These are phyloP conservation scores for Scaptomyza pallida DNA, from an alignment of 1,140 invertebrate genomes.

Conservation along the genomic window DNA sequence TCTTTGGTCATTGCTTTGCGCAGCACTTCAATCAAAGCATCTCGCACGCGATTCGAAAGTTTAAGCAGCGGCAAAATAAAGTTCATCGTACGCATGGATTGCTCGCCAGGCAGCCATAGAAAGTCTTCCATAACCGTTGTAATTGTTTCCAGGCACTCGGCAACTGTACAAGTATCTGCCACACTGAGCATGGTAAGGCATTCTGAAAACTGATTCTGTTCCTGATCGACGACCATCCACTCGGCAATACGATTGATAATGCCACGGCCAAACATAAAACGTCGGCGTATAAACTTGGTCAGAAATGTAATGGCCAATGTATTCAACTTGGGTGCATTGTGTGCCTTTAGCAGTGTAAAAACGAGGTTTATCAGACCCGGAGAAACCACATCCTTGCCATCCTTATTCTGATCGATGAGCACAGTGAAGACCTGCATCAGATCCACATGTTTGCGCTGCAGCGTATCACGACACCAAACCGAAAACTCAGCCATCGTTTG, in stretches of 20 bases:
- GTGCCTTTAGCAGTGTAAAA: slow-evolving; percentile 70
- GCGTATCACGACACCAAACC: slow-evolving; percentile 77
- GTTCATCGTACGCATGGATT: slow-evolving; percentile 83
- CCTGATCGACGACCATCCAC: slow-evolving; percentile 81
- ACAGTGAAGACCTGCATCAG: slow-evolving; percentile 73
- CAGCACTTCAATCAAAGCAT: slow-evolving; percentile 76
- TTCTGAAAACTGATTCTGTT: slow-evolving; percentile 76
- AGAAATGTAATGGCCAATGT: slow-evolving; percentile 70
- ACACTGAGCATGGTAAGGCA: slow-evolving; percentile 75
- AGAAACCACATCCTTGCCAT: slow-evolving; percentile 79
- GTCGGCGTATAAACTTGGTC: slow-evolving; percentile 71
- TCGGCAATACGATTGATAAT: slow-evolving; percentile 71
- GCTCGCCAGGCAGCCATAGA: slow-evolving; percentile 77
- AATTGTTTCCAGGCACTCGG: slow-evolving; percentile 71
- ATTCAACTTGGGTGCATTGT: slow-evolving; percentile 62
- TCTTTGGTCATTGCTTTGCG: slow-evolving; percentile 74
- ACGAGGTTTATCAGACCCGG: slow-evolving; percentile 72
- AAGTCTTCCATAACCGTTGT: slow-evolving; percentile 78
- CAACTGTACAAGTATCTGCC: slow-evolving; percentile 79
- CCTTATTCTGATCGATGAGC: slow-evolving; percentile 81
- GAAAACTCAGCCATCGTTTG: slow-evolving; percentile 61
- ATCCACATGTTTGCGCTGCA: slow-evolving; percentile 72
- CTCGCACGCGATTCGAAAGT: slow-evolving; percentile 70
- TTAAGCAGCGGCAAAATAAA: slow-evolving; percentile 77
- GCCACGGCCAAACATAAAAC: slow-evolving; percentile 79